These are phyloP conservation scores for Coregonus sp. DNA, from an alignment of 2,797 vertebrate genomes.

Conservation along the genomic window DNA sequence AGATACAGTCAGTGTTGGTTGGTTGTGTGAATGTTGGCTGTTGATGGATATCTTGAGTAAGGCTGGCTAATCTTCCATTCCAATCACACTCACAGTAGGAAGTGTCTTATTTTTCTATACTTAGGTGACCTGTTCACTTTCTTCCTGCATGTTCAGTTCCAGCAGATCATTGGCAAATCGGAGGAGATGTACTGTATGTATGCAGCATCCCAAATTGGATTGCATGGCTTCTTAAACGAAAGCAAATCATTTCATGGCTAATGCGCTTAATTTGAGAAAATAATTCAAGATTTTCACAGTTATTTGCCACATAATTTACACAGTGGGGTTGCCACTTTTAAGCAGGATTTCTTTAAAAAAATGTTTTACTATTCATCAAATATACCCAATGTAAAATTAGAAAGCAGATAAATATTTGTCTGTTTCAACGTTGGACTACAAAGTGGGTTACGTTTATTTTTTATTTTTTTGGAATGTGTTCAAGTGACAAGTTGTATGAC, in stretches of 20 bases:
- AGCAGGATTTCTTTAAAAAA: conserved; percentile 35
- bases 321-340: conserved; percentile 51
- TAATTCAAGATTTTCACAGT: conserved; percentile 73
- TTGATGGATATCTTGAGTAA: conserved; percentile 62
- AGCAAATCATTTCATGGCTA: conserved; percentile 78
- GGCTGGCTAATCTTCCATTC: conserved; percentile 63
- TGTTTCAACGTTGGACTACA: conserved; percentile 15
- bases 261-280: conserved; percentile 75
- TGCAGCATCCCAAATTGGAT: conserved; percentile 69
- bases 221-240: conserved; percentile 72
- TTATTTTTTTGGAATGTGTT: conserved; percentile 8
- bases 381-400: conserved; percentile 40
- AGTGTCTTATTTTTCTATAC: conserved; percentile 66
- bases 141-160: conserved; percentile 66
- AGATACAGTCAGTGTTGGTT: conserved; percentile 29
- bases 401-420: conserved; percentile 32
- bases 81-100: conserved; percentile 70
- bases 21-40: conserved; percentile 32
- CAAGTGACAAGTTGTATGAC: conserved; percentile 46
- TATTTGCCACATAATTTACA: conserved; percentile 68
- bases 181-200: conserved; percentile 53
- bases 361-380: conserved; percentile 28
- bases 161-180: conserved; percentile 70
- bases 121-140: conserved; percentile 66
- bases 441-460: conserved; percentile 6